phyloP scores from a whole-genome alignment of 1,140 invertebrate genomes.

The Mya arenaria region DNA sequence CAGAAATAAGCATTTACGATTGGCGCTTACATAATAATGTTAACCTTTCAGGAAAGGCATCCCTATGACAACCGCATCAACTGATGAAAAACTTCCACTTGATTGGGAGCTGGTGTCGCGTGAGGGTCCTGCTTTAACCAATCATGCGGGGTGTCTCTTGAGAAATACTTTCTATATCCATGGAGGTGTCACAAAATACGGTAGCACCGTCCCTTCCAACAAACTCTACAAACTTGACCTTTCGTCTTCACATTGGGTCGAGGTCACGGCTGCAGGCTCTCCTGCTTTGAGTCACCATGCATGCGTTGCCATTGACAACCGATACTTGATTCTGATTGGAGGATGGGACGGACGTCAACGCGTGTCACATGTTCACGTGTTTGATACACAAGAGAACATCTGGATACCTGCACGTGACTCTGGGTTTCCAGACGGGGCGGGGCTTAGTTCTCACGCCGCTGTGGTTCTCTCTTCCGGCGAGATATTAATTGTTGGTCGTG shows the following conservation, averaged over 20 bases:
- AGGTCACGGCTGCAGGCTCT: slow-evolving; percentile 54
- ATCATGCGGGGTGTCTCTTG: slow-evolving; percentile 64
- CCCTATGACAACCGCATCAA: slow-evolving; percentile 31
- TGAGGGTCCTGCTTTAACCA: slow-evolving; percentile 67
- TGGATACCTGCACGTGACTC: slow-evolving; percentile 62
- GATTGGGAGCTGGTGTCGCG: slow-evolving; percentile 66
- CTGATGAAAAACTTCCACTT: slow-evolving; percentile 34
- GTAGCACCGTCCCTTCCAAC: slow-evolving; percentile 65
- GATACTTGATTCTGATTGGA: slow-evolving; percentile 76
- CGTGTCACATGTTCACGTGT: slow-evolving; percentile 59
- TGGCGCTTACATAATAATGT: too few relatives aligned
- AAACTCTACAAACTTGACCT: slow-evolving; percentile 69
- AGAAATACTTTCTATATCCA: slow-evolving; percentile 69
- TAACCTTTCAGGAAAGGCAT: too few relatives aligned
- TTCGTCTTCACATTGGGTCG: slow-evolving; percentile 53
- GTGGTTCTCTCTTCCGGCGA: slow-evolving; percentile 58
- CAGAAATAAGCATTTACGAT: too few relatives aligned
- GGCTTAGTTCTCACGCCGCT: slow-evolving; percentile 76
- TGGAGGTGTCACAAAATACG: slow-evolving; percentile 70
- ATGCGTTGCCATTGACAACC: slow-evolving; percentile 67
- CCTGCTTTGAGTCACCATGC: slow-evolving; percentile 76
- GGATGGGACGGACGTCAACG: slow-evolving; percentile 76
- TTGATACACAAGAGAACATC: slow-evolving; percentile 65
- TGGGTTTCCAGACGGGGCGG: slow-evolving; percentile 76
- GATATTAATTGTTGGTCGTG: slow-evolving; percentile 75